phyloP scores from a whole-genome alignment of 2,797 vertebrate genomes.

The Manis javanica region DNA sequence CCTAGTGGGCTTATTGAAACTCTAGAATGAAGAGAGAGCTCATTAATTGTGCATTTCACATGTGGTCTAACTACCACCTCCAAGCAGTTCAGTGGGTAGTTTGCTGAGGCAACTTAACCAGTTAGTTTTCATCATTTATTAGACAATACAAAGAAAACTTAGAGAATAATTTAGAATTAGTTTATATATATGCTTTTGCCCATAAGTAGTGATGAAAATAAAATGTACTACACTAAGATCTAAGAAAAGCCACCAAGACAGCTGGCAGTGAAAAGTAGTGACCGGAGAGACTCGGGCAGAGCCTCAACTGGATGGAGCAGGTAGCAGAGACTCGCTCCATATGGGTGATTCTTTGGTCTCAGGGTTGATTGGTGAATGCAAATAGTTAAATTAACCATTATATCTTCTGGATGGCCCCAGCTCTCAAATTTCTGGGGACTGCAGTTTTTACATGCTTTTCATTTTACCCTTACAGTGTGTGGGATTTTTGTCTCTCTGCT shows the following conservation, averaged over 20 bases:
- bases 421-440: neutral
- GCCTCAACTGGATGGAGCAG: neutral
- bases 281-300: neutral
- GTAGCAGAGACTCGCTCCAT: neutral
- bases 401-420: neutral
- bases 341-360: neutral
- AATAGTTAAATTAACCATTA: neutral
- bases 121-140: conserved; percentile 40
- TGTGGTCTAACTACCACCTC: neutral
- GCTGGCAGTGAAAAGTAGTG: conserved; percentile 16
- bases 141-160: conserved; percentile 31
- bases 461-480: neutral
- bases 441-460: neutral
- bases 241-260: conserved; percentile 45
- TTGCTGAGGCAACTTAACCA: conserved; percentile 29
- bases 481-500: neutral
- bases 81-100: conserved; percentile 18
- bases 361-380: neutral
- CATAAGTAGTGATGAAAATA: conserved; percentile 52
- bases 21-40: conserved; percentile 39
- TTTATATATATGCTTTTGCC: neutral
- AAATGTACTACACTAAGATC: conserved; percentile 6
- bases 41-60: conserved; percentile 24
- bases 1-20: neutral
- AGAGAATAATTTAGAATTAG: conserved; percentile 39